phyloP scores from a whole-genome alignment of 1,140 invertebrate species.

The Apolygus lucorum region DNA sequence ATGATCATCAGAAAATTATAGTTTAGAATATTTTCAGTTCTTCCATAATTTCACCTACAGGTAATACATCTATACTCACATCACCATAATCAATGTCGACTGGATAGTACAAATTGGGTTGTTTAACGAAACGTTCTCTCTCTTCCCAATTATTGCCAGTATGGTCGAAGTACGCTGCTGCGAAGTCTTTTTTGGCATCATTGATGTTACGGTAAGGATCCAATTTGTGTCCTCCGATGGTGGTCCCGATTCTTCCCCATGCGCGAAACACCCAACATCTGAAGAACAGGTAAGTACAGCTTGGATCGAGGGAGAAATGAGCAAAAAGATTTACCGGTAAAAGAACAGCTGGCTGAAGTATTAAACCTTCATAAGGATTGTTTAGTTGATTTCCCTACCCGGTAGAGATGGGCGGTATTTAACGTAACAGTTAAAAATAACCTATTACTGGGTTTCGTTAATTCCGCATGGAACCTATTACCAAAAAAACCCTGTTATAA shows the following conservation, averaged over 20 bases:
- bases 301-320: background rate
- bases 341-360: background rate
- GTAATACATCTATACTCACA: slow-evolving; percentile 28
- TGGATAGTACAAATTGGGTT: slow-evolving; percentile 73
- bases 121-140: slow-evolving; percentile 64
- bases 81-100: slow-evolving; percentile 84
- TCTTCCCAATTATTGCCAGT: slow-evolving; percentile 71
- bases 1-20: slow-evolving; percentile 19
- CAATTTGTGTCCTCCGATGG: slow-evolving; percentile 72
- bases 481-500: no score
- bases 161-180: slow-evolving; percentile 68
- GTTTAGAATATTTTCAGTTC: background rate
- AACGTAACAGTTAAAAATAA: no score
- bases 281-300: slow-evolving; percentile 19
- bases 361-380: no score
- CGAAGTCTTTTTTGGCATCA: slow-evolving; percentile 58
- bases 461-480: no score
- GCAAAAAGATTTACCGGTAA: background rate
- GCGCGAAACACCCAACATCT: slow-evolving; percentile 78
- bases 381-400: no score
- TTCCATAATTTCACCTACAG: background rate
- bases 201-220: slow-evolving; percentile 48
- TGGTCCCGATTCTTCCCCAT: slow-evolving; percentile 95
- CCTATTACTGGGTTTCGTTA: no score
- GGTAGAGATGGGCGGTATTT: no score